Evolutionary conservation across 2,888 invertebrate species (phyloP).

Genomic region (Actias luna): DNA sequence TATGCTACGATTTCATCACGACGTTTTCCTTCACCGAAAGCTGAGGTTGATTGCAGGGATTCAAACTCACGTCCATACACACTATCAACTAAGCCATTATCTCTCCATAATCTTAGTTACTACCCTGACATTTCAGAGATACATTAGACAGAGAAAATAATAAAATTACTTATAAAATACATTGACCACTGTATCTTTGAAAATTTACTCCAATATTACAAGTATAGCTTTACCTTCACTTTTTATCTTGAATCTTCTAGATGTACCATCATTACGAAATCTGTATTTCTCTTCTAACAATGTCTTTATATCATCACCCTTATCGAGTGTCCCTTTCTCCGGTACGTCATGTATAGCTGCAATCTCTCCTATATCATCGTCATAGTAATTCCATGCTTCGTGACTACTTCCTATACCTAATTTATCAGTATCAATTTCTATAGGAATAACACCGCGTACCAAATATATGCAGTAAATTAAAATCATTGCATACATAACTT

Average conservation of each 20-base stretch:
- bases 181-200: no score
- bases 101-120: no score
- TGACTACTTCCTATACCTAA: neutral
- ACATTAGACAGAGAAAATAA: no score
- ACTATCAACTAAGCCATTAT: no score
- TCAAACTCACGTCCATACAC: no score
- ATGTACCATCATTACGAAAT: slow-evolving; percentile 61
- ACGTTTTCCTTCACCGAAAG: no score
- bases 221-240: slow-evolving; percentile 36
- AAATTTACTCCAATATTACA: neutral
- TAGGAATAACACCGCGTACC: neutral
- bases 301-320: slow-evolving; percentile 45
- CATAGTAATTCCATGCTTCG: neutral
- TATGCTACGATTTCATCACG: no score
- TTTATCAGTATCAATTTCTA: neutral
- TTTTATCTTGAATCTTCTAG: slow-evolving; percentile 56
- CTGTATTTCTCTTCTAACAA: slow-evolving; percentile 66
- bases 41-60: no score
- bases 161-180: no score
- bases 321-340: slow-evolving; percentile 22
- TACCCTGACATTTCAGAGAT: no score
- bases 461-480: neutral
- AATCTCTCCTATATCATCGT: neutral
- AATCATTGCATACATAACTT: neutral
- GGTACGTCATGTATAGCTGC: slow-evolving; percentile 10